A percentile compares a stretch with the other conserved stretches of the same genome.
Conservation (phyloP, 2,888 invertebrate species). For the Diplolepis rosae region DNA sequence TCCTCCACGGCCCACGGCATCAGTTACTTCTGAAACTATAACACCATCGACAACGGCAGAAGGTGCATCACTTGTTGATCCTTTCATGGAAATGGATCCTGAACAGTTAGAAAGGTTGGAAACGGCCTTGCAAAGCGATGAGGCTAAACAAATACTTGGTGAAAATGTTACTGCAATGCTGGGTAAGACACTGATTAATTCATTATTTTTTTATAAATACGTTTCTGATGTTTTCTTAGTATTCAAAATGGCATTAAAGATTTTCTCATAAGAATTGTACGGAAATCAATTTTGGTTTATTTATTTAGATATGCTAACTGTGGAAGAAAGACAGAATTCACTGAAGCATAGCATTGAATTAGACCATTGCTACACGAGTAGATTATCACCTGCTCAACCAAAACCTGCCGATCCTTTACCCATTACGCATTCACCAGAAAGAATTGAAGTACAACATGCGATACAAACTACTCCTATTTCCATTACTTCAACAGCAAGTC, state of each 20-base stretch:
- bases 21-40: constrained; percentile 43
- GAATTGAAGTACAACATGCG: constrained; percentile 53
- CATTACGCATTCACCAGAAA: constrained; percentile 59
- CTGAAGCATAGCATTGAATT: constrained; percentile 77
- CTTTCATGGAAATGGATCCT: constrained; percentile 75
- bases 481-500: constrained; percentile 35
- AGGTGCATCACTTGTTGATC: constrained; percentile 67
- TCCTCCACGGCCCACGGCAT: constrained; percentile 60
- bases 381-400: constrained; percentile 77
- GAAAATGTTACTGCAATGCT: constrained; percentile 74
- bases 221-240: neutral
- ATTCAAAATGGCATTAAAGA: neutral
- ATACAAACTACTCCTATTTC: constrained; percentile 35
- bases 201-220: constrained; percentile 5
- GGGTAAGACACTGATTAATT: constrained; percentile 57
- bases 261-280: constrained; percentile 31
- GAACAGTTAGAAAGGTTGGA: constrained; percentile 75
- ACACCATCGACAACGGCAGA: constrained; percentile 44
- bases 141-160: constrained; percentile 75
- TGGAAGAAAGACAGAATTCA: constrained; percentile 77
- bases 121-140: constrained; percentile 75
- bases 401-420: constrained; percentile 72
- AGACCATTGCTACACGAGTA: constrained; percentile 88
- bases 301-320: constrained; percentile 71
- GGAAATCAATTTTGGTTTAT: neutral